Evolutionary conservation across 2,888 invertebrate species (phyloP), one percentile per base, ranked within the genome.

Genomic region (Rapana venosa): DNA sequence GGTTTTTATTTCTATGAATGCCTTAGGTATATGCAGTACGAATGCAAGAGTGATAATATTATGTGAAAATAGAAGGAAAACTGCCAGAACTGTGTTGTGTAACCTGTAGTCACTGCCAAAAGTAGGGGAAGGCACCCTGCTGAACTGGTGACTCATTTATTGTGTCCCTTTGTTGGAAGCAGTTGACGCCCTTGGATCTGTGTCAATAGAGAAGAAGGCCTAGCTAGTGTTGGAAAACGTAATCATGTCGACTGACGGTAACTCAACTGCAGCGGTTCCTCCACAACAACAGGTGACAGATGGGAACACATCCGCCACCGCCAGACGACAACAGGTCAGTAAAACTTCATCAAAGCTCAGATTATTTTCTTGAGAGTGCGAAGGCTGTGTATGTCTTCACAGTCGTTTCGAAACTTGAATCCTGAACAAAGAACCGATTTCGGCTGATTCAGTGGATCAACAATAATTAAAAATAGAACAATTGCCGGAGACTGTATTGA

Each of bases 171-270:
- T 79, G 79, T 35, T 15, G 79, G 20, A 79, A 32, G 35, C 4
- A 79, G 79, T 79, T 32, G 22, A 13, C 17, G 32, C 22, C 79
- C 79, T 79, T 79, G 35, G 79, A 15, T 1, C 35, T 17, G 20
- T 79, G 32, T 35, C 32, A 32, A 79, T 17, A 74, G n/a, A 74
- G n/a, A n/a, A n/a, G 30, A 74, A 79, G 26, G 6, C 66, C 66
- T 26, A 47, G 47, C 66, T 26, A 47, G 47, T 47, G 47, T 47
- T 47, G 47, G 47, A 47, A 35, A 79, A 32, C 11, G 79, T 15
- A 17, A 79, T 17, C 79, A 79, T 79, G 79, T 79, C 79, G 32
- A 35, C 79, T 79, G 79, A 79, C 79, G 79, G 79, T 26, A 79
- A 35, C 35, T 17, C 79, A 79, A 79, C 79, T 35, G 32, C 79